A percentile compares a stretch with the other conserved stretches of the same genome.
These are phyloP conservation scores for Morpho helenor DNA, from an alignment of 2,888 invertebrate species.

Conservation along the genomic window DNA sequence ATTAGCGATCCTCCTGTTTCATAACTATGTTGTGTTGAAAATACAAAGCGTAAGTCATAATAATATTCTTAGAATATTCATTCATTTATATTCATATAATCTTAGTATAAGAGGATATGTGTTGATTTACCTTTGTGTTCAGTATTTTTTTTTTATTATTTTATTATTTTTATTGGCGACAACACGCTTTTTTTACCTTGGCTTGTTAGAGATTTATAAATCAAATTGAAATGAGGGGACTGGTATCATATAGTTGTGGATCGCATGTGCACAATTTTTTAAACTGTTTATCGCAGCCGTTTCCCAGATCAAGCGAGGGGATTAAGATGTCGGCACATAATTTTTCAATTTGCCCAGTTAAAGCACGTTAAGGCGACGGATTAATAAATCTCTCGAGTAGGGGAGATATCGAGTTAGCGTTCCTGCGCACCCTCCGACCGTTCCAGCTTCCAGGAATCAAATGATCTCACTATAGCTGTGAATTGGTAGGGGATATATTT, in stretches of 20 bases:
- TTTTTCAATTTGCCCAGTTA: constrained; percentile 70
- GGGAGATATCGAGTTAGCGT: constrained; percentile 63
- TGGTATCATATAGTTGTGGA: neutral
- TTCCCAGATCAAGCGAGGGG: constrained; percentile 27
- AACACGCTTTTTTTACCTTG: no score
- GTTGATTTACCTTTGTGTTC: no score
- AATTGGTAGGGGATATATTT: neutral
- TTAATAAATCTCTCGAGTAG: constrained; percentile 68
- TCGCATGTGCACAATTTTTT: constrained; percentile 2
- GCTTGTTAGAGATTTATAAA: no score
- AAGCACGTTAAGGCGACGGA: constrained; percentile 71
- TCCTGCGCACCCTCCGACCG: constrained; percentile 35
- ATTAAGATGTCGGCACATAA: constrained; percentile 60
- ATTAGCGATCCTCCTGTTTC: no score
- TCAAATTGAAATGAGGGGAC: no score
- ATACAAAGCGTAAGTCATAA: no score
- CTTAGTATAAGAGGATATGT: no score
- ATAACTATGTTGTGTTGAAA: no score
- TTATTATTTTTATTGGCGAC: no score
- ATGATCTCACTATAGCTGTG: constrained; percentile 7
- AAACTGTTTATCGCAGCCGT: constrained; percentile 19
- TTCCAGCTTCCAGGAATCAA: constrained; percentile 23
- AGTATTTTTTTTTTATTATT: no score
- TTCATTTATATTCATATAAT: no score
- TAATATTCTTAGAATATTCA: no score